A percentile compares a stretch with the other conserved stretches of the same genome.
These are phyloP conservation scores for Leptatherina wallacei DNA, from an alignment of 2,797 vertebrate genomes.

Conservation along the genomic window DNA sequence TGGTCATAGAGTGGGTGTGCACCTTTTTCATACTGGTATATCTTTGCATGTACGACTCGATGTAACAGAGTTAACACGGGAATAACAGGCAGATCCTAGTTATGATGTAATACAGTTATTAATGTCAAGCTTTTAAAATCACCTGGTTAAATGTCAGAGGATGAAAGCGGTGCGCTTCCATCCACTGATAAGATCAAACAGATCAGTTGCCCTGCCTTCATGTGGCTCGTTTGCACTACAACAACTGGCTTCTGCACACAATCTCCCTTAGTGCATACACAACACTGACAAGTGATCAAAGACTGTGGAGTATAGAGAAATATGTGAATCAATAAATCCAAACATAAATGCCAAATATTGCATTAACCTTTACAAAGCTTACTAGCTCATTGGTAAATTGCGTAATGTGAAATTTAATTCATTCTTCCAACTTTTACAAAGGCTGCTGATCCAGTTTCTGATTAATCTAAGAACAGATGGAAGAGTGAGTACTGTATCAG, in stretches of 20 bases:
- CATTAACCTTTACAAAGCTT: constrained; percentile 32
- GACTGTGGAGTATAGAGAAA: not conserved
- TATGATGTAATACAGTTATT: constrained; percentile 37
- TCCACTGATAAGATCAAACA: constrained; percentile 58
- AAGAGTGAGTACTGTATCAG: not conserved
- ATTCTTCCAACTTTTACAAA: constrained; percentile 3
- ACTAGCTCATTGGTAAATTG: not conserved
- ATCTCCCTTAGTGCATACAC: constrained; percentile 13
- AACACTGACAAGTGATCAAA: constrained; percentile 10
- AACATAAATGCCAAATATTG: constrained; percentile 35
- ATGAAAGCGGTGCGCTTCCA: constrained; percentile 51
- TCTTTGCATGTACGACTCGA: constrained; percentile 39
- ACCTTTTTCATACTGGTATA: constrained; percentile 45
- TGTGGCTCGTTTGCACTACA: constrained; percentile 35
- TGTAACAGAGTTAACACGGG: not conserved
- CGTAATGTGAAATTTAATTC: not conserved
- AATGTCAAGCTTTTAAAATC: constrained; percentile 36
- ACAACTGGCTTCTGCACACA: constrained; percentile 24
- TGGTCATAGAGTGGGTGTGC: constrained; percentile 49
- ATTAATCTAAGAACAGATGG: constrained; percentile 3
- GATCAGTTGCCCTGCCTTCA: constrained; percentile 8
- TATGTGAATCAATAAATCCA: constrained; percentile 18
- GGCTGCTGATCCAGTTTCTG: not conserved
- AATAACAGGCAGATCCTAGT: constrained; percentile 39
- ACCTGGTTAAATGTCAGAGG: constrained; percentile 52